Percentiles rank a stretch among this genome's conserved stretches.
These are phyloP conservation scores for Noturus placidus DNA, from an alignment of 2,113 vertebrate genomes.

Conservation along the genomic window DNA sequence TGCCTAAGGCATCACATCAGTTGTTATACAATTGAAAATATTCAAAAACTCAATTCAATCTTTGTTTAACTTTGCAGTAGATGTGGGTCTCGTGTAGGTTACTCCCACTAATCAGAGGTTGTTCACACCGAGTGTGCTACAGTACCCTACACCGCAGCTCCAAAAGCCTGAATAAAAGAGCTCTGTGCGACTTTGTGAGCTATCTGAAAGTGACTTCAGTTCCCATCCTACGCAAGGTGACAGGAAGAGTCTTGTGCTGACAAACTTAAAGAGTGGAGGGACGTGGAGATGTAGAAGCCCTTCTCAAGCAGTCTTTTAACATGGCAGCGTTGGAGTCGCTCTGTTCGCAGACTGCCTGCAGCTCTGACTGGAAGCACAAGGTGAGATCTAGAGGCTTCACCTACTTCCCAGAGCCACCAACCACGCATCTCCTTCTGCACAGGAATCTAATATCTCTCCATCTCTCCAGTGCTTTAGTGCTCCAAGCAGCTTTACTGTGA, in stretches of 20 bases:
- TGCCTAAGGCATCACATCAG: background rate
- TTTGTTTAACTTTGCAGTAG: background rate
- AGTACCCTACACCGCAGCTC: constrained; percentile 1
- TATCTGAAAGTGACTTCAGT: constrained; percentile 42
- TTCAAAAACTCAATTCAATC: background rate
- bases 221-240: constrained; percentile 31
- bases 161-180: constrained; percentile 7
- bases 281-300: background rate
- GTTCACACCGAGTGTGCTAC: background rate
- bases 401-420: constrained; percentile 18
- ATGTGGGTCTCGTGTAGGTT: constrained; percentile 10
- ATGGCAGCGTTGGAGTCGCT: background rate
- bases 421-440: constrained; percentile 21
- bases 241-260: constrained; percentile 22
- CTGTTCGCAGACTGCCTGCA: constrained; percentile 8
- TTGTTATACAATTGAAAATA: background rate
- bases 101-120: constrained; percentile 20
- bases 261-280: background rate
- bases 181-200: background rate
- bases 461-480: background rate
- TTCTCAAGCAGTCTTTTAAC: constrained; percentile 1
- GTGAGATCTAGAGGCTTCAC: constrained; percentile 6
- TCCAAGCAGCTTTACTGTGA: background rate
- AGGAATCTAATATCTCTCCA: background rate
- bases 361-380: constrained; percentile 20